phyloP scores from a whole-genome alignment of 2,113 vertebrate species.

The Chionodraco myersi region DNA sequence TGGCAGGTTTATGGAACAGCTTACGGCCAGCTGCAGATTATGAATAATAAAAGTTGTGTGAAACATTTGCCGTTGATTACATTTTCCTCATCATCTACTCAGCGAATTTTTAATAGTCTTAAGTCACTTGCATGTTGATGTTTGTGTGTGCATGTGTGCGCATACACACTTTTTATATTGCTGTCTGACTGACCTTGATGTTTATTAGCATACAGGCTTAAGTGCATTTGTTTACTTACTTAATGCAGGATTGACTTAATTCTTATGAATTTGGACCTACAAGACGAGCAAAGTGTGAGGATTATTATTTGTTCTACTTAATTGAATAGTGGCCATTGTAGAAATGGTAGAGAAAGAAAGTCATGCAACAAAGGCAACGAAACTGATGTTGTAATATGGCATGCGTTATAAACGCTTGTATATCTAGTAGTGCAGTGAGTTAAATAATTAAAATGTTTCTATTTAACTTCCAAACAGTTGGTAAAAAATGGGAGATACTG shows the following conservation, averaged over 20 bases:
- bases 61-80: constrained; percentile 3
- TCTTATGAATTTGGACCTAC: neutral
- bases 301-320: neutral
- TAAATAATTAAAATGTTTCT: too few species aligned
- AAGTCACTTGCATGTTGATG: constrained; percentile 8
- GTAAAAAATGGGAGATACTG: too few species aligned
- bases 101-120: constrained; percentile 13
- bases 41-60: constrained; percentile 31
- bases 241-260: neutral
- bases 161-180: neutral
- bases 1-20: constrained; percentile 8
- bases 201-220: constrained; percentile 23
- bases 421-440: too few species aligned
- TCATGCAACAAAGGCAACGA: too few species aligned
- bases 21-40: constrained; percentile 2
- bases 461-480: too few species aligned
- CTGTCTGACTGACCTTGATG: neutral
- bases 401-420: too few species aligned
- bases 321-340: too few species aligned
- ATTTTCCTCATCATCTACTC: neutral
- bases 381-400: too few species aligned
- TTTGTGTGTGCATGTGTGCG: constrained; percentile 14
- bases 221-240: constrained; percentile 29
- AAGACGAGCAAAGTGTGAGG: neutral
- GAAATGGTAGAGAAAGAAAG: too few species aligned